Percentiles rank a stretch among this genome's conserved stretches.
These are phyloP conservation scores for Zaprionus kolodkinae DNA, from an alignment of 1,140 invertebrate species.

Conservation along the genomic window DNA sequence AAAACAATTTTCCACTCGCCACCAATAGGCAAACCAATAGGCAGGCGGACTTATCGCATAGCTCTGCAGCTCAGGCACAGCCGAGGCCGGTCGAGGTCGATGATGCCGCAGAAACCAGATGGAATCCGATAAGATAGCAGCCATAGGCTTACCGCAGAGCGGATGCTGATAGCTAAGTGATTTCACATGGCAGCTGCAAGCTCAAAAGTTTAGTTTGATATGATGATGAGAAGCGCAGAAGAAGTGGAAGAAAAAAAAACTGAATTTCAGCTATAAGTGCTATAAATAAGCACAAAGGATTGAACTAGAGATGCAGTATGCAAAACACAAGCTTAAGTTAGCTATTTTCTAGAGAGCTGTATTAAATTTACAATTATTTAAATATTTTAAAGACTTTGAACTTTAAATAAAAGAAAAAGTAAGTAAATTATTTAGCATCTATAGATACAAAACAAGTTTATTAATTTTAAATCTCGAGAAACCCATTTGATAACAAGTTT, in stretches of 20 bases:
- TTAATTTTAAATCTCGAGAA: too few species aligned
- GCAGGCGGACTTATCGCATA: slow-evolving; percentile 30
- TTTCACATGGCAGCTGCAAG: slow-evolving; percentile 21
- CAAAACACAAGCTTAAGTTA: not conserved
- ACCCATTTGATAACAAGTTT: not conserved
- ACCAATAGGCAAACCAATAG: slow-evolving; percentile 30
- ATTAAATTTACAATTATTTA: not conserved
- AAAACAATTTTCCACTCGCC: slow-evolving; percentile 36
- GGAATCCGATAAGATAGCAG: slow-evolving; percentile 41
- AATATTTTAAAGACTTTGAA: not conserved
- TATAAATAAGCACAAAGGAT: slow-evolving; percentile 5
- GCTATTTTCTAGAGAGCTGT: too few species aligned
- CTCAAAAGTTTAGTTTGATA: slow-evolving; percentile 29
- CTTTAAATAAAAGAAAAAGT: too few species aligned
- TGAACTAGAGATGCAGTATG: not conserved
- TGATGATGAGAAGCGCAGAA: not conserved
- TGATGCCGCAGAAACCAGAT: slow-evolving; percentile 8
- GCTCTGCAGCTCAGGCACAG: slow-evolving; percentile 23
- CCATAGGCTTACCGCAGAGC: slow-evolving; percentile 17
- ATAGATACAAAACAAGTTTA: too few species aligned
- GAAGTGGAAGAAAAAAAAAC: not conserved
- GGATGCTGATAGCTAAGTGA: slow-evolving; percentile 32
- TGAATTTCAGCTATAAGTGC: not conserved
- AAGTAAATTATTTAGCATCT: too few species aligned
- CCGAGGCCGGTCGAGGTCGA: slow-evolving; percentile 9